Base-by-base conservation (phyloP, 2,888 invertebrate species). In the Drosophila limbata region DNA sequence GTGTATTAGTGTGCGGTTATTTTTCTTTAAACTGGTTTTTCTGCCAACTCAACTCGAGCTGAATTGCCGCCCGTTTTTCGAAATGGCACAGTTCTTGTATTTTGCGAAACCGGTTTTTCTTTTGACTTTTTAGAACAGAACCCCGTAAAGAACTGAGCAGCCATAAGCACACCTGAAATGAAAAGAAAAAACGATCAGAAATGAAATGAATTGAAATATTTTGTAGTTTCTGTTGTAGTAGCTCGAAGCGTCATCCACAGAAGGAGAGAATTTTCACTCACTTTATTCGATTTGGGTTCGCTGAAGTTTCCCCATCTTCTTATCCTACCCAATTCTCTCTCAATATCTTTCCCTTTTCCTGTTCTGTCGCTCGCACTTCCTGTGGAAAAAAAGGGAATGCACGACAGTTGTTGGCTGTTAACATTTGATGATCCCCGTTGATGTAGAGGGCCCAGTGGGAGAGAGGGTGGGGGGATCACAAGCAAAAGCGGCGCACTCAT, bases 1-100 rank as follows among this genome's bases (percentile, higher is more conserved):
- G 8, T 42, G 28, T 28, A 25, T 52, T 40, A 60, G 40, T 68
- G n/a, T 62, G 37, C 31, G 35, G 71, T 74, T 79, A 70, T 88
- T 88, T 88, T 84, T 88, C 79, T 87, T 79, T 71, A 85, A 85
- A 85, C 85, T 85, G 89, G 85, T 85, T 85, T 89, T 84, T 82
- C 85, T 82, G 86, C 88, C 88, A 87, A 73, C 77, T 74, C 70
- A 62, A 68, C 56, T 48, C 28, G 59, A 28, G 15, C 25, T 35
- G 37, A 45, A 35, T 48, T 51, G 69, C 56, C 68, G 74, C 68
- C 79, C 73, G 75, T 77, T 81, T 81, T 77, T 82, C 81, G 81
- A 82, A 85, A 85, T 85, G 85, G 85, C 85, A 85, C 89, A 85
- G 88, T 81, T 81, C 81, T 89, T 89, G 76, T 87, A 83, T 77